These are phyloP conservation scores for Trilocha varians DNA, from an alignment of 2,888 invertebrate species.

Conservation along the genomic window DNA sequence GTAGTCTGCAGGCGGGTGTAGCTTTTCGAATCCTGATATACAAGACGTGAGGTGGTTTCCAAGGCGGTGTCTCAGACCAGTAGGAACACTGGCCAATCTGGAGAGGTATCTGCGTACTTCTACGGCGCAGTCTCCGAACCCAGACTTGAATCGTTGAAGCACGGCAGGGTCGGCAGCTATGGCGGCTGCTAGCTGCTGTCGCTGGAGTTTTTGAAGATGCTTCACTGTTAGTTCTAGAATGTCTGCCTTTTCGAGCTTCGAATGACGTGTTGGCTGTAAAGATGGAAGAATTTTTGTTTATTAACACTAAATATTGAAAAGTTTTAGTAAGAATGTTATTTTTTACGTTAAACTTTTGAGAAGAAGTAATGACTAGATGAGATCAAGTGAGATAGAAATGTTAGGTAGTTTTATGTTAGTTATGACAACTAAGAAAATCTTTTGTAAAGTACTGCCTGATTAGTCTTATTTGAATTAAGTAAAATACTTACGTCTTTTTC, in stretches of 20 bases:
- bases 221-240: constrained; percentile 96
- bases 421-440: too few relatives aligned
- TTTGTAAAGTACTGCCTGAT: too few relatives aligned
- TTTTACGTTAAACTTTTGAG: constrained; percentile 2
- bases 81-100: constrained; percentile 76
- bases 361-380: background rate
- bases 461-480: too few relatives aligned
- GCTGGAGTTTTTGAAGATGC: constrained; percentile 90
- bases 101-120: constrained; percentile 84
- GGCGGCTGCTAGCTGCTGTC: constrained; percentile 87
- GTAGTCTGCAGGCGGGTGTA: constrained; percentile 40
- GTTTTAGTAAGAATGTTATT: constrained; percentile 17
- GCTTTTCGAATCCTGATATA: constrained; percentile 69
- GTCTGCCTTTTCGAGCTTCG: constrained; percentile 96
- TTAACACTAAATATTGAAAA: background rate
- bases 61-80: constrained; percentile 74
- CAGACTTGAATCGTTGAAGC: constrained; percentile 87
- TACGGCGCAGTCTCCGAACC: constrained; percentile 90
- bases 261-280: constrained; percentile 91
- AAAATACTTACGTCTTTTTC: constrained; percentile 88
- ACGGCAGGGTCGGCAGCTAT: constrained; percentile 89
- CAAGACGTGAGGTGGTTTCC: constrained; percentile 78
- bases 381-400: too few relatives aligned
- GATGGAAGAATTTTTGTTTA: background rate
- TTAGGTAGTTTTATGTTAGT: too few relatives aligned